A percentile compares a stretch with the other conserved stretches of the same genome.
Evolutionary conservation across 2,888 invertebrate genomes (phyloP).

Genomic region (Drosophila testacea): DNA sequence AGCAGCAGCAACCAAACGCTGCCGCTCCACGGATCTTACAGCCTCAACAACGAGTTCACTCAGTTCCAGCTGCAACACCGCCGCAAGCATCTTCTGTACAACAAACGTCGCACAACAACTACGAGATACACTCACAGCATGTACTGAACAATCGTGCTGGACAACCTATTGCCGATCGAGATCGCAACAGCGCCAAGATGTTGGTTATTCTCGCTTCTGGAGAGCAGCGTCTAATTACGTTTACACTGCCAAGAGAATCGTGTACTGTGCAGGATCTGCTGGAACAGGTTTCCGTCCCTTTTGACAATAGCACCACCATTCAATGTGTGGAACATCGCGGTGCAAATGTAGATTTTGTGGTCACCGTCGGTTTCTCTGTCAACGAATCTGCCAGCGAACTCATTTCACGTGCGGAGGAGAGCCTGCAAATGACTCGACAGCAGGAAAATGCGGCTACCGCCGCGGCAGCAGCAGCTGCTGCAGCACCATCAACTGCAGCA

Average conservation of each 20-base stretch:
- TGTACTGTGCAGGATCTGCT: conserved; percentile 93
- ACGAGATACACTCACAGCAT: conserved; percentile 85
- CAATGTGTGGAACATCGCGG: conserved; percentile 91
- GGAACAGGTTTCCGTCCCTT: conserved; percentile 91
- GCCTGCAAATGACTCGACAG: conserved; percentile 82
- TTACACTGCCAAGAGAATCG: conserved; percentile 92
- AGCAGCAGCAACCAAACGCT: conserved; percentile 16
- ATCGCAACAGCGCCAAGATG: conserved; percentile 90
- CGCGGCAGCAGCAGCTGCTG: conserved; percentile 32
- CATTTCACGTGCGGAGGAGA: conserved; percentile 84
- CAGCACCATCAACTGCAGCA: conserved; percentile 33
- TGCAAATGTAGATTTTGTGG: conserved; percentile 92
- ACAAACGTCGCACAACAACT: conserved; percentile 83
- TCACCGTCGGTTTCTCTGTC: conserved; percentile 88
- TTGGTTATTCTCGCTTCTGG: conserved; percentile 91
- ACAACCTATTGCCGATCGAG: conserved; percentile 82
- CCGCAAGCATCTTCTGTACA: conserved; percentile 83
- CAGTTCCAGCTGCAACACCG: conserved; percentile 60
- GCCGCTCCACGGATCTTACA: conserved; percentile 55
- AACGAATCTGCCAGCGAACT: conserved; percentile 84
- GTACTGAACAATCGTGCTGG: conserved; percentile 83
- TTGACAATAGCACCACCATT: conserved; percentile 89
- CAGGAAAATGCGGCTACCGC: conserved; percentile 71
- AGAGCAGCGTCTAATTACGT: conserved; percentile 93
- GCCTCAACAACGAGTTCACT: conserved; percentile 60